These are phyloP conservation scores for Thripadectes ignobilis DNA, from an alignment of 2,797 vertebrate species.

Conservation along the genomic window DNA sequence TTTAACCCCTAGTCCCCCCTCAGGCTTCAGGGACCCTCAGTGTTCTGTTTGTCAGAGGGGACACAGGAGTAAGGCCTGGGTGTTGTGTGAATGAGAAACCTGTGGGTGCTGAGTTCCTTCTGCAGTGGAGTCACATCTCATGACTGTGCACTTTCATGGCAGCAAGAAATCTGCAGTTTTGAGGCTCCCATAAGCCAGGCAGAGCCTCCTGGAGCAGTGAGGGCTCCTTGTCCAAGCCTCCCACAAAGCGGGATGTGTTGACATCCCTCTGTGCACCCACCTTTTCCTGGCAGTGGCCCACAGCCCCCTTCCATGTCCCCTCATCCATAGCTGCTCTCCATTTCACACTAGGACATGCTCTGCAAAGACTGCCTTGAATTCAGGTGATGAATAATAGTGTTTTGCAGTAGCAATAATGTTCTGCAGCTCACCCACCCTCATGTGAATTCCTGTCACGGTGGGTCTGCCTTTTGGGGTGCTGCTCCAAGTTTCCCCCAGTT, in stretches of 20 bases:
- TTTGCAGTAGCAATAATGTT: background rate
- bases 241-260: background rate
- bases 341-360: background rate
- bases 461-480: background rate
- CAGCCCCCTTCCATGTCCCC: rapidly evolving
- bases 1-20: background rate
- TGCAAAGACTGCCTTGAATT: background rate
- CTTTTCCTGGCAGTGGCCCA: background rate
- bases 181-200: background rate
- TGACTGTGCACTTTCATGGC: background rate
- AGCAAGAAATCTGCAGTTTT: background rate
- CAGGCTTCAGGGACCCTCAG: background rate
- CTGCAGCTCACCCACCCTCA: rapidly evolving
- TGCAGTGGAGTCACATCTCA: background rate
- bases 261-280: background rate
- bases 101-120: rapidly evolving
- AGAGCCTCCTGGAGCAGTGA: background rate
- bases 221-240: background rate
- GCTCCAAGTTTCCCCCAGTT: background rate
- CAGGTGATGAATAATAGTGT: background rate
- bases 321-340: background rate
- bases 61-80: rapidly evolving
- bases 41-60: background rate
- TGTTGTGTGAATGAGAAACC: background rate
- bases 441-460: background rate